Evolutionary conservation across 1,140 invertebrate genomes (phyloP).

Genomic region (Tetramorium simillimum): DNA sequence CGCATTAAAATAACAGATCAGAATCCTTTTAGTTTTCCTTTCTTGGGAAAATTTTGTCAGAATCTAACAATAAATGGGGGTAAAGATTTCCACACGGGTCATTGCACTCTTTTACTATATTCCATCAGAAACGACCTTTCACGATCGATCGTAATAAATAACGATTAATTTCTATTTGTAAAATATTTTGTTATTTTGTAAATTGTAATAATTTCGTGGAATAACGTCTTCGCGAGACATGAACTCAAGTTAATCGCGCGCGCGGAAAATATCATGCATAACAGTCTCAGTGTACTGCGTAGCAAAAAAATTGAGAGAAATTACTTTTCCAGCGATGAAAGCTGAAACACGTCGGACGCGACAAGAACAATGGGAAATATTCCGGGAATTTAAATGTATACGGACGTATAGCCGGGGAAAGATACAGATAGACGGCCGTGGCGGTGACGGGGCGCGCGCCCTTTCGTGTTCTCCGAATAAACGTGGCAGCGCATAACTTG

Average conservation of each 20-base stretch:
- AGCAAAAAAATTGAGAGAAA: conserved; percentile 17
- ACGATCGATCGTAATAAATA: not conserved
- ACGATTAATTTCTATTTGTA: not conserved
- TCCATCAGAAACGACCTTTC: conserved; percentile 1
- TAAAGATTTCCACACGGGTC: no score
- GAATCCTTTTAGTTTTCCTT: no score
- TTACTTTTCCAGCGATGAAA: not conserved
- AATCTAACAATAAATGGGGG: no score
- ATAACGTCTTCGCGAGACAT: not conserved
- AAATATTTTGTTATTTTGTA: not conserved
- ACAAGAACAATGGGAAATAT: not conserved
- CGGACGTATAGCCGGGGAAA: not conserved
- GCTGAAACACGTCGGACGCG: not conserved
- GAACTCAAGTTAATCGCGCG: not conserved
- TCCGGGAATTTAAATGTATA: conserved; percentile 22
- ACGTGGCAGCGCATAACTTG: conserved; percentile 22
- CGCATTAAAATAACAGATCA: no score
- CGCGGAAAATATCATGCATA: not conserved
- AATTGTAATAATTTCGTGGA: not conserved
- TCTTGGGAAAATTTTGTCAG: no score
- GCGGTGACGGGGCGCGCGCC: not conserved
- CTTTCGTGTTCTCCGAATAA: conserved; percentile 8
- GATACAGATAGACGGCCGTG: not conserved
- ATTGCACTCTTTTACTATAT: not conserved
- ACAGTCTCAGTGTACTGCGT: not conserved